Evolutionary conservation across 2,888 invertebrate species (phyloP), one percentile per base, ranked within the genome.

Genomic region (Melipona beecheii): DNA sequence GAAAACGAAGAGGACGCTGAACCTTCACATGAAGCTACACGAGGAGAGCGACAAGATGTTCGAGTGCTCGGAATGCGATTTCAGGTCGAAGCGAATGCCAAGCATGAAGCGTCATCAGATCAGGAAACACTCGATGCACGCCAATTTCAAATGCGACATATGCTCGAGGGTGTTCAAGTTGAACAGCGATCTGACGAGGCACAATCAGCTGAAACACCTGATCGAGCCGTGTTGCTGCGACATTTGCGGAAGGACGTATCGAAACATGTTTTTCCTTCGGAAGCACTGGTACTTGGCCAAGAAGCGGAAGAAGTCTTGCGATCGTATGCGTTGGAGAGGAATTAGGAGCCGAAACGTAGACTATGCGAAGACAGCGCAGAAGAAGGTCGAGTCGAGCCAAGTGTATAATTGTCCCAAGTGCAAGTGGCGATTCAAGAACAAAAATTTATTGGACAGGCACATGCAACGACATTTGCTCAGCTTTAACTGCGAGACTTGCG

Each of bases 321-420:
- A 4, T 56, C 58, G 58, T 36, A 0, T 43, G 6, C 58, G 27
- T 60, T 60, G 19, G 27, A 58, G 24, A 2, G 11, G 19, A 0
- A 56, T 72, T 9, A 49, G 27, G 24, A 49, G 49, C 13, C 60
- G 24, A 3, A 31, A 58, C 11, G 2, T 43, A 13, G 70, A 24
- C 24, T 5, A 19, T 19, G 4, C 43, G 11, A 27, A 27, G 27
- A 9, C 15, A 3, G 1, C 43, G 19, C 19, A n/a, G 54, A 36
- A 43, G 2, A 27, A n/a, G n/a, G 6, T 3, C 2, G 13, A n/a
- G 24, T 24, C 21, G 43, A 54, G 17, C n/a, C 71, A 11, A 0
- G n/a, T 19, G 31, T 82, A 52, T 21, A 81, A 81, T 5, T 86
- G 83, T 24, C 6, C 43, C 2, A 36, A 79, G 43, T 86, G 81